Evolutionary conservation across 1,140 invertebrate genomes (phyloP).

Genomic region (Atta cephalotes): DNA sequence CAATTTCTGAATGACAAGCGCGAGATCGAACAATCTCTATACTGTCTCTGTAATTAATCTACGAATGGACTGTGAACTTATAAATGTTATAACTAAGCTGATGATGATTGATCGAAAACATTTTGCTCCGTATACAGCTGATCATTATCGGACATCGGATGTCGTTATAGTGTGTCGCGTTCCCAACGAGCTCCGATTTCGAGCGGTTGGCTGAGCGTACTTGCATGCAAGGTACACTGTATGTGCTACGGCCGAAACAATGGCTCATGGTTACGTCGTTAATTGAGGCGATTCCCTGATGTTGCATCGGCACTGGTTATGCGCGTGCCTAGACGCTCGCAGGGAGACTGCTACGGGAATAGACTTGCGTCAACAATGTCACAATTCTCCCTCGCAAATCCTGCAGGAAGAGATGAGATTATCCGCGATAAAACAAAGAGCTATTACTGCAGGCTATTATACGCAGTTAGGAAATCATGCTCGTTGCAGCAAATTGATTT

Average conservation of each 20-base stretch:
- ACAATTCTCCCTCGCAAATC: not conserved
- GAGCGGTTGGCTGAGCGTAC: not conserved
- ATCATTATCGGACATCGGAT: constrained; percentile 53
- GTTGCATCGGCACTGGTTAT: constrained; percentile 47
- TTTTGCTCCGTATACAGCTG: constrained; percentile 37
- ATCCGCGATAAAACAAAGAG: constrained; percentile 37
- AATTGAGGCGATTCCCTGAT: constrained; percentile 64
- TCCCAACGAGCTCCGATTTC: constrained; percentile 33
- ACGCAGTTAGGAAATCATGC: constrained; percentile 26
- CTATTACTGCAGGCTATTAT: constrained; percentile 32
- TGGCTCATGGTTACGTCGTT: constrained; percentile 63
- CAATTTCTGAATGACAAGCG: not conserved
- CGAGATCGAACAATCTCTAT: not conserved
- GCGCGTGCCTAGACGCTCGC: constrained; percentile 27
- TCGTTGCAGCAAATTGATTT: not conserved
- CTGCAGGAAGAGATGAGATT: not conserved
- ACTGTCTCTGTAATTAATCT: not conserved
- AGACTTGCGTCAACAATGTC: not conserved
- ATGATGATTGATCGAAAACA: constrained; percentile 43
- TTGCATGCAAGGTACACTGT: constrained; percentile 2
- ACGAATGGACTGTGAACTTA: constrained; percentile 12
- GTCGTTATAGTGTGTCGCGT: constrained; percentile 43
- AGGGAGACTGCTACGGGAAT: not conserved
- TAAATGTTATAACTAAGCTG: not conserved
- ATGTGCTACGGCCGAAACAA: constrained; percentile 62